These are phyloP conservation scores for Poecilia gillii DNA, from an alignment of 2,797 vertebrate species.

Conservation along the genomic window DNA sequence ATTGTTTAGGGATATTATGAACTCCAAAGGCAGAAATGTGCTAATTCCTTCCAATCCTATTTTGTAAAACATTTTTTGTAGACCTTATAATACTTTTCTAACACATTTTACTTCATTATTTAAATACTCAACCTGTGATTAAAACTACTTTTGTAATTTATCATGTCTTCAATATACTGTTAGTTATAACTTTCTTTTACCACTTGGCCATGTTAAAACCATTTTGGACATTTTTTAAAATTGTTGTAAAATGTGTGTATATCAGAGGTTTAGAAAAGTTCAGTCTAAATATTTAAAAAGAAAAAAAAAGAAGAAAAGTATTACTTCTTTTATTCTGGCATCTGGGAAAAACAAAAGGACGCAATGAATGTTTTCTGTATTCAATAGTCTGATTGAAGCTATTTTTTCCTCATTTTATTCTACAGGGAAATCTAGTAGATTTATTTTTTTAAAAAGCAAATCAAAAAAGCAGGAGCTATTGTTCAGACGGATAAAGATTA, in stretches of 20 bases:
- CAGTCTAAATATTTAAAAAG: neutral
- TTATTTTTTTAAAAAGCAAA: neutral
- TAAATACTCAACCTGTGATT: neutral
- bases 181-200: neutral
- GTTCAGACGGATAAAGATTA: neutral
- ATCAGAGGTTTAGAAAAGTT: neutral
- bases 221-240: neutral
- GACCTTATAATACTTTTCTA: neutral
- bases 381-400: neutral
- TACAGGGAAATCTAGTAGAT: neutral
- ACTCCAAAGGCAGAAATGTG: neutral
- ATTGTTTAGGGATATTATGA: conserved; percentile 4
- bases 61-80: neutral
- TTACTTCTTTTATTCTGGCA: neutral
- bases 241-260: neutral
- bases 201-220: neutral
- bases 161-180: neutral
- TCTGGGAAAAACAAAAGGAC: neutral
- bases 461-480: neutral
- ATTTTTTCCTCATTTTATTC: neutral
- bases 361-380: neutral
- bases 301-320: neutral
- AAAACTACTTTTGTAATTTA: neutral
- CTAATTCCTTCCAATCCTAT: neutral
- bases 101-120: neutral